Evolutionary conservation across 1,140 invertebrate genomes (phyloP).

Genomic region (Procambarus clarkii): DNA sequence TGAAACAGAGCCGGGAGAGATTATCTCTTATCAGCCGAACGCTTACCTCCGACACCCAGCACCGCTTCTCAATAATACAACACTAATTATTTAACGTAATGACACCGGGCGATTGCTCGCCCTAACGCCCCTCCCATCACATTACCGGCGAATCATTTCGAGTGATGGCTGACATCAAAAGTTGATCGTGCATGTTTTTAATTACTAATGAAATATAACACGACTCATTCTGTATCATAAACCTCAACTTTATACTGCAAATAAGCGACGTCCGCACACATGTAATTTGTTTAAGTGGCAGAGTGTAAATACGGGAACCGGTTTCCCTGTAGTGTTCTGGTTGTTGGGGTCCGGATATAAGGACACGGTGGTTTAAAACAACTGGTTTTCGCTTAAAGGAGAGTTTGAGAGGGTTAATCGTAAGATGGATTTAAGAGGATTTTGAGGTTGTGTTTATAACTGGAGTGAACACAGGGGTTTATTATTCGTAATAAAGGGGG

Average conservation of each 20-base stretch:
- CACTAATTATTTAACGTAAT: conserved; percentile 29
- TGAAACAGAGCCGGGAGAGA: no score
- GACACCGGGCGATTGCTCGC: background rate
- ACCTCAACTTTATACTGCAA: conserved; percentile 48
- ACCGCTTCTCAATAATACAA: background rate
- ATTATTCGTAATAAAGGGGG: no score
- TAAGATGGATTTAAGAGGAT: no score
- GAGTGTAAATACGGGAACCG: no score
- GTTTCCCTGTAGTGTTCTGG: no score
- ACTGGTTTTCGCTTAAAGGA: no score
- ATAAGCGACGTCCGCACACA: conserved; percentile 16
- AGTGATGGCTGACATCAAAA: conserved; percentile 40
- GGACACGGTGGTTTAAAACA: no score
- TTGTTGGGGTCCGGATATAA: no score
- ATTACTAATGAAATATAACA: conserved; percentile 49
- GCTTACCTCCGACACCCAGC: background rate
- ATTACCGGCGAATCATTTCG: conserved; percentile 44
- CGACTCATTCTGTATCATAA: conserved; percentile 31
- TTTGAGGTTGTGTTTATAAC: no score
- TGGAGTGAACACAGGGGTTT: no score
- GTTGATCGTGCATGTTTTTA: conserved; percentile 48
- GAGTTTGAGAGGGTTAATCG: no score
- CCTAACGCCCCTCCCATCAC: conserved; percentile 1
- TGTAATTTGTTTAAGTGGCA: background rate
- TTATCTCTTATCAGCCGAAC: no score